A percentile compares a stretch with the other conserved stretches of the same genome.
Evolutionary conservation across 2,113 vertebrate genomes (phyloP).

Genomic region (Typhlomys cinereus): DNA sequence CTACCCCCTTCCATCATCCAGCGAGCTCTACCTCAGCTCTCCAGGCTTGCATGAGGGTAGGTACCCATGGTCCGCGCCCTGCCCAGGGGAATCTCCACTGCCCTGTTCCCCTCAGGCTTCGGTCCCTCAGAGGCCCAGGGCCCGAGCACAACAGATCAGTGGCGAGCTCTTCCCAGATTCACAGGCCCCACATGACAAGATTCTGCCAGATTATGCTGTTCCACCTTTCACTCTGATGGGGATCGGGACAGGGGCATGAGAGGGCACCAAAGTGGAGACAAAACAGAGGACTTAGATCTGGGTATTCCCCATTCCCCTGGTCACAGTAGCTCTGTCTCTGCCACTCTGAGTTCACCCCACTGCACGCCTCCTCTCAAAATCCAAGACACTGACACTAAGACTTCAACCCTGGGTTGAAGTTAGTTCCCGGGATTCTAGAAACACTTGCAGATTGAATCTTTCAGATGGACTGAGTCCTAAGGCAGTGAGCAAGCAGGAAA

Average conservation of each 20-base stretch:
- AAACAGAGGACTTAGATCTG: neutral
- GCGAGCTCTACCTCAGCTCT: neutral
- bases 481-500: neutral
- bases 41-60: neutral
- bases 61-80: neutral
- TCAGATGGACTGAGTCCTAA: neutral
- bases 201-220: neutral
- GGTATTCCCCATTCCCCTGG: neutral
- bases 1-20: no score
- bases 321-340: neutral
- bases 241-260: neutral
- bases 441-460: neutral
- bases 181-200: fast-evolving
- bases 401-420: neutral
- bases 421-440: neutral
- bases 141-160: neutral
- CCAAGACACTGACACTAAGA: neutral
- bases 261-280: neutral
- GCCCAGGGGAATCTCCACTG: neutral
- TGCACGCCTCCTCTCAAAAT: neutral
- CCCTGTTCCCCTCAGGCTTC: neutral
- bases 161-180: neutral
- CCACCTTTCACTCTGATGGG: neutral
- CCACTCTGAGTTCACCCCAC: neutral
- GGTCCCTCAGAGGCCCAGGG: neutral